Percentiles rank a stretch among this genome's conserved stretches.
Evolutionary conservation across 2,797 vertebrate species (phyloP).

Genomic region (Acanthornis magna): DNA sequence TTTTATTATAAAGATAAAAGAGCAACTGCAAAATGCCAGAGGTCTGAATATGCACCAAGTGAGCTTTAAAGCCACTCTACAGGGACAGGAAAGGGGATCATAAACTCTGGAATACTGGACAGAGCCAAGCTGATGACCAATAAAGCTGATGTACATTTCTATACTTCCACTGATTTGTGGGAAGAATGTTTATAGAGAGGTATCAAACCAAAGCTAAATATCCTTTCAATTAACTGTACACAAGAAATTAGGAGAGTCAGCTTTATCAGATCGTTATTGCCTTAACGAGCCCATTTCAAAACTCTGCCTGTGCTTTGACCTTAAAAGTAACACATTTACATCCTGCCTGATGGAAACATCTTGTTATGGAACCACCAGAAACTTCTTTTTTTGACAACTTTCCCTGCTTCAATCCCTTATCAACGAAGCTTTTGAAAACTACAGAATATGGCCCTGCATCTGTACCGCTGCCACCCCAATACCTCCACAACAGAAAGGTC

Average conservation of each 20-base stretch:
- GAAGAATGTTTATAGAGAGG: neutral
- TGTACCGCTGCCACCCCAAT: too few relatives aligned
- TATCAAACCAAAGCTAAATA: neutral
- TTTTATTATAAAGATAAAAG: slow-evolving; percentile 51
- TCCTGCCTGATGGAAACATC: neutral
- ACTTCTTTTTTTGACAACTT: neutral
- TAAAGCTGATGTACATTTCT: neutral
- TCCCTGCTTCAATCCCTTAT: neutral
- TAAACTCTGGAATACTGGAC: neutral
- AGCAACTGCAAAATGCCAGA: slow-evolving; percentile 15
- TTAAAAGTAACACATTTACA: neutral
- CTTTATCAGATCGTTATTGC: neutral
- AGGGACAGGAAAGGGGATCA: neutral
- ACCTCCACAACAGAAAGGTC: neutral
- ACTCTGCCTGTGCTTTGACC: neutral
- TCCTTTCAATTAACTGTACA: neutral
- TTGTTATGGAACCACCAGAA: neutral
- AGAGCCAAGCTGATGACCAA: neutral
- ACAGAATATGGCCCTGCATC: neutral
- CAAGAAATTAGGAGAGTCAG: neutral
- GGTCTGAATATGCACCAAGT: neutral
- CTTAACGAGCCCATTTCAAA: neutral
- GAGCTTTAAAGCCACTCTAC: neutral
- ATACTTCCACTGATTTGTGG: neutral
- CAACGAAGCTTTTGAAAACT: neutral